A percentile compares a stretch with the other conserved stretches of the same genome.
Conservation (phyloP, 1,140 invertebrate species). For the Sweltsa coloradensis region DNA sequence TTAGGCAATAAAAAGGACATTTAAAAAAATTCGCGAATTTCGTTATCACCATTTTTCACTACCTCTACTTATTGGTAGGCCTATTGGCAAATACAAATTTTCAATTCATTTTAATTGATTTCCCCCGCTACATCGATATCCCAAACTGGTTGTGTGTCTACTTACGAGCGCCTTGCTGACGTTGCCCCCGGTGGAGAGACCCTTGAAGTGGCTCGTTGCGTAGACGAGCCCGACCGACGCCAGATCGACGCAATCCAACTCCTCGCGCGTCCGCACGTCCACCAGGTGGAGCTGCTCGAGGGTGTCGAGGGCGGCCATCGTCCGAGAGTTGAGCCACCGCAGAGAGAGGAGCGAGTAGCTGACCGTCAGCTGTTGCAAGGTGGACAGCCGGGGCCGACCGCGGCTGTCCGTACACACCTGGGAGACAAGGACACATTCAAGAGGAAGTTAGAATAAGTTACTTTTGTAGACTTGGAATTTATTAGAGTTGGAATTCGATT, state of each 20-base stretch:
- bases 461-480: no score
- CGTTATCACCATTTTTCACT: no score
- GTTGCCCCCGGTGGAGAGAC: slow-evolving; percentile 62
- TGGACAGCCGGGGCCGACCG: slow-evolving; percentile 16
- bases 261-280: slow-evolving; percentile 76
- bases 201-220: slow-evolving; percentile 85
- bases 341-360: slow-evolving; percentile 29
- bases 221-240: slow-evolving; percentile 79
- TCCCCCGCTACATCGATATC: no score
- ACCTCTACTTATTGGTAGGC: no score
- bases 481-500: no score
- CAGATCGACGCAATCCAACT: slow-evolving; percentile 71
- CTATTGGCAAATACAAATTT: no score
- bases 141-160: no score
- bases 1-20: no score
- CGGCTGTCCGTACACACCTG: slow-evolving; percentile 15
- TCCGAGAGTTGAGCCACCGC: slow-evolving; percentile 80
- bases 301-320: slow-evolving; percentile 72
- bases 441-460: no score
- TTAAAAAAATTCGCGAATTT: no score
- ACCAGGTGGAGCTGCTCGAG: slow-evolving; percentile 77
- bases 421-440: no score
- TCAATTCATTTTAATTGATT: no score
- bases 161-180: slow-evolving; percentile 57
- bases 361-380: slow-evolving; percentile 23